A percentile compares a stretch with the other conserved stretches of the same genome.
Evolutionary conservation across 2,888 invertebrate species (phyloP).

Genomic region (Artemia sinica): DNA sequence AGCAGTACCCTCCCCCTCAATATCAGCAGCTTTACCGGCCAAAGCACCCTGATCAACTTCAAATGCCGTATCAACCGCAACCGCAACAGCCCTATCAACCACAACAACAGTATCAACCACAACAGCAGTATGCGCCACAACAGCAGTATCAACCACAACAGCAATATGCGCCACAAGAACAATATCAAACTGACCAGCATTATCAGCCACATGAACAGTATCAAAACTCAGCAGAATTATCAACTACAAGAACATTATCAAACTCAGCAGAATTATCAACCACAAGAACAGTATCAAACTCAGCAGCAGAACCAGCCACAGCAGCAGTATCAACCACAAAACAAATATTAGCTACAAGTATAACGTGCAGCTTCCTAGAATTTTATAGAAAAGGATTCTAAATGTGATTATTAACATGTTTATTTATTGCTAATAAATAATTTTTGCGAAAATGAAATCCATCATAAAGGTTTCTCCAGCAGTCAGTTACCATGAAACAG

Average conservation of each 20-base stretch:
- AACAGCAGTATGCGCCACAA: background rate
- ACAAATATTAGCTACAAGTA: no score
- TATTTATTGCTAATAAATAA: no score
- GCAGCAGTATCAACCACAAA: no score
- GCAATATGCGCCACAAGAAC: background rate
- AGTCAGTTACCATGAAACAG: no score
- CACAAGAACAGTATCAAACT: background rate
- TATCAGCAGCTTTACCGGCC: background rate
- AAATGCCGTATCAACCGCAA: background rate
- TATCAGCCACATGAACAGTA: no score
- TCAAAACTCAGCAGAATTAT: background rate
- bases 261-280: background rate
- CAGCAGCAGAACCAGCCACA: background rate
- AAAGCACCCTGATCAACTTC: background rate
- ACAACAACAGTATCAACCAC: background rate
- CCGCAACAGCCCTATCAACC: background rate
- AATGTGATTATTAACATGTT: no score
- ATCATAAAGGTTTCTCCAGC: no score
- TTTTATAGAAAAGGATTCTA: no score
- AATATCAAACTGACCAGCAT: background rate
- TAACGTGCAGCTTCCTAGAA: no score
- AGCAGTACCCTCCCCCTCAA: background rate
- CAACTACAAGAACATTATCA: background rate
- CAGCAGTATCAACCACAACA: background rate
- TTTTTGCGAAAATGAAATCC: no score